phyloP scores from a whole-genome alignment of 2,113 vertebrate genomes.

The Limnothrissa miodon region DNA sequence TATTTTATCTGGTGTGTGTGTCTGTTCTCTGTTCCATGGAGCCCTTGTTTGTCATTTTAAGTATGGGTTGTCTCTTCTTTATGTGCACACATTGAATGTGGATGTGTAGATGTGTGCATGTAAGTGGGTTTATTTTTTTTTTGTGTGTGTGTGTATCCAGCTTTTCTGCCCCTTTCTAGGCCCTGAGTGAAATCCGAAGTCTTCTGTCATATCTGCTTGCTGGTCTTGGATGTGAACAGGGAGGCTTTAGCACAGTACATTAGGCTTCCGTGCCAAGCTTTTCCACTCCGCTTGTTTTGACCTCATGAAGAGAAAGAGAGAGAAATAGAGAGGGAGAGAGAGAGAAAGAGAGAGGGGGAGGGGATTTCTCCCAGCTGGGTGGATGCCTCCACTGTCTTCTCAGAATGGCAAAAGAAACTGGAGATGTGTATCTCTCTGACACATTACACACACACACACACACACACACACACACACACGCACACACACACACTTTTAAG shows the following conservation, averaged over 20 bases:
- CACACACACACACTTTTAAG: no score
- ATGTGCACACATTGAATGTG: slow-evolving; percentile 27
- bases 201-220: slow-evolving; percentile 12
- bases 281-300: slow-evolving; percentile 47
- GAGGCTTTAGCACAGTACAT: slow-evolving; percentile 53
- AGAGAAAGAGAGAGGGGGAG: no score
- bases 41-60: no score
- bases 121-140: neutral
- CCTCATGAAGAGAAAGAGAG: slow-evolving; percentile 24
- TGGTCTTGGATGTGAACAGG: slow-evolving; percentile 36
- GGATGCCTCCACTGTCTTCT: neutral
- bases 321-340: no score
- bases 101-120: neutral
- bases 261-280: slow-evolving; percentile 43
- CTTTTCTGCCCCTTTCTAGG: slow-evolving; percentile 14
- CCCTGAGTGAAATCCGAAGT: slow-evolving; percentile 3
- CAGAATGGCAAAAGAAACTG: neutral
- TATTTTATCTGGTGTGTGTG: slow-evolving; percentile 24
- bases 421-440: neutral
- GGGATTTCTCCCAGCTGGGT: neutral
- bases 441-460: no score
- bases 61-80: no score
- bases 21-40: no score
- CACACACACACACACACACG: no score
- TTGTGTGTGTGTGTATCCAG: slow-evolving; percentile 22